Evolutionary conservation across 2,113 vertebrate species (phyloP).

Genomic region (Sorex fumeus): DNA sequence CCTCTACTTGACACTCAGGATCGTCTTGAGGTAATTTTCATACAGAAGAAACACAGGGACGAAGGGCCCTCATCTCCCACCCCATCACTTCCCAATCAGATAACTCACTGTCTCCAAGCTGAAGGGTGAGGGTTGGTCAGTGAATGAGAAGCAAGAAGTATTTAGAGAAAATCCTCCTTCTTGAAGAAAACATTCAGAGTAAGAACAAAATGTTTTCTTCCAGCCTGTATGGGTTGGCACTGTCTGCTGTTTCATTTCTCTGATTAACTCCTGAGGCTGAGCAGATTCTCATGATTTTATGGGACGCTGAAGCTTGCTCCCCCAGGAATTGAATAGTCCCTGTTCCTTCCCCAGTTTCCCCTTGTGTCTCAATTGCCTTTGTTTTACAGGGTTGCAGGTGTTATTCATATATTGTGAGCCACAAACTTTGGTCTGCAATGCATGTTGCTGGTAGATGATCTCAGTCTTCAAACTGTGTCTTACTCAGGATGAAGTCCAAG

Average conservation of each 20-base stretch:
- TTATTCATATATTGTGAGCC: not conserved
- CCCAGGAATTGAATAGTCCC: not conserved
- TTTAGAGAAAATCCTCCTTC: not conserved
- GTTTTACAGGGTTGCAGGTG: not conserved
- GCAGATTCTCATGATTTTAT: not conserved
- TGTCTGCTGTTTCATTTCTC: not conserved
- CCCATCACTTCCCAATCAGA: too few relatives aligned
- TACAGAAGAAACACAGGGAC: not conserved
- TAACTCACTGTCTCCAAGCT: not conserved
- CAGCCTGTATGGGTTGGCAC: not conserved
- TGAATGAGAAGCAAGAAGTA: not conserved
- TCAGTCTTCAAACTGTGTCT: not conserved
- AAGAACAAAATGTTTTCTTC: not conserved
- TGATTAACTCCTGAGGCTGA: not conserved
- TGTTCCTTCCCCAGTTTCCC: not conserved
- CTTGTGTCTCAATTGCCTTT: not conserved
- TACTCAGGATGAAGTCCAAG: not conserved
- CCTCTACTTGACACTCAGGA: too few relatives aligned
- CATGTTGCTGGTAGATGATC: not conserved
- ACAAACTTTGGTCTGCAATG: not conserved
- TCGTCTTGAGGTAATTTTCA: not conserved
- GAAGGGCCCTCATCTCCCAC: not conserved
- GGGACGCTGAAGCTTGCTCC: not conserved
- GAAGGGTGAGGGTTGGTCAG: not conserved
- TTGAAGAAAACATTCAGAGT: not conserved